Evolutionary conservation across 1,140 invertebrate genomes (phyloP).

Genomic region (Apis cerana): DNA sequence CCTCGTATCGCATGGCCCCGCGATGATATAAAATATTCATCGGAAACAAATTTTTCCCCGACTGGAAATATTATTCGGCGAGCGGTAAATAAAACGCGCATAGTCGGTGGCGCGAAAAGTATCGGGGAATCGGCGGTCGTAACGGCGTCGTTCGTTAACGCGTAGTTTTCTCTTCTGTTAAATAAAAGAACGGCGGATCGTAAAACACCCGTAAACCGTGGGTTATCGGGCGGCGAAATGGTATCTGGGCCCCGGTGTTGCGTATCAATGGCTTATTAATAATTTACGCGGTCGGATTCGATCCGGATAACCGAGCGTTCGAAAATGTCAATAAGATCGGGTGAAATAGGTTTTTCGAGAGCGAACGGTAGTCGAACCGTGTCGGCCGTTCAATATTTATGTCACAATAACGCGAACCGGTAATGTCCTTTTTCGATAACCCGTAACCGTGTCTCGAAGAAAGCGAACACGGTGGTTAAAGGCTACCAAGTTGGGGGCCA

Average conservation of each 20-base stretch:
- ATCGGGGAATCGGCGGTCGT: background rate
- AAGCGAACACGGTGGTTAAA: background rate
- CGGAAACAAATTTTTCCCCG: background rate
- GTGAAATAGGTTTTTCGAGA: constrained; percentile 2
- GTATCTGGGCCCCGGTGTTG: too few species aligned
- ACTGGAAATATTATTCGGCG: background rate
- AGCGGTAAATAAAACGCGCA: background rate
- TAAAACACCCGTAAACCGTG: constrained; percentile 16
- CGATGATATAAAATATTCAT: background rate
- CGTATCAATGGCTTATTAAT: constrained; percentile 27
- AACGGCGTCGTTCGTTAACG: constrained; percentile 19
- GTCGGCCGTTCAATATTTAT: constrained; percentile 12
- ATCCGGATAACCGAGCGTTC: background rate
- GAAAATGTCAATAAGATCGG: constrained; percentile 26
- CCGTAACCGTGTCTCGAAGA: background rate
- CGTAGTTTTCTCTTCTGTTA: background rate
- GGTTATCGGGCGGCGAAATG: constrained; percentile 14
- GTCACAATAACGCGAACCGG: constrained; percentile 16
- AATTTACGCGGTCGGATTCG: constrained; percentile 15
- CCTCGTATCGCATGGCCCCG: background rate
- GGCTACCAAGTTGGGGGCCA: background rate
- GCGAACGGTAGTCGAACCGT: background rate
- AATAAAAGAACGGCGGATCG: constrained; percentile 17
- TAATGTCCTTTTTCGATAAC: constrained; percentile 26
- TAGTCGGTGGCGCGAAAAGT: background rate